Conservation (phyloP, 1,140 invertebrate species). For the Diachasma alloeum region DNA sequence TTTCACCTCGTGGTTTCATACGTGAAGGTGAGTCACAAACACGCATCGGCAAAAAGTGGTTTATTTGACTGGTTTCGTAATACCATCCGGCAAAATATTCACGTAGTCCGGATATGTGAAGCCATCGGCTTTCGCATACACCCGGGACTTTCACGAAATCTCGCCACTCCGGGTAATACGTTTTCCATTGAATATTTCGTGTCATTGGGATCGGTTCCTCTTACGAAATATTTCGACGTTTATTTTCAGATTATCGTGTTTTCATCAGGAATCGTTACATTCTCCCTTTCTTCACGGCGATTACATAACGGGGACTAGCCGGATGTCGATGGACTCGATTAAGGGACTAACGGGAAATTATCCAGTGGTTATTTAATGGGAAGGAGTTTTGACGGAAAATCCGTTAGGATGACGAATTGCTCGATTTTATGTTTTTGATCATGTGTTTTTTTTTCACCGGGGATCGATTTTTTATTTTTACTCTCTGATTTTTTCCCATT, state of each 20-base stretch:
- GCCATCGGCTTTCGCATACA: background rate
- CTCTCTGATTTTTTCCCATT: too few species aligned
- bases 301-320: too few species aligned
- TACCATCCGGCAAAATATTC: background rate
- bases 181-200: background rate
- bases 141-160: background rate
- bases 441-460: too few species aligned
- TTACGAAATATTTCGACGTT: background rate
- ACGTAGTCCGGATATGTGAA: background rate
- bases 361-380: too few species aligned
- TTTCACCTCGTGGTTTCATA: background rate
- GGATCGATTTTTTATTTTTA: too few species aligned
- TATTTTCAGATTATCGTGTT: background rate
- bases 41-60: background rate
- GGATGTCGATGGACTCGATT: too few species aligned
- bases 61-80: background rate
- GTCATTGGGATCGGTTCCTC: background rate
- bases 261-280: background rate
- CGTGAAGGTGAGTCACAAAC: constrained; percentile 10
- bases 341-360: too few species aligned
- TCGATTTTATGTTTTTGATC: too few species aligned
- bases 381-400: too few species aligned
- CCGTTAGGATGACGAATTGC: too few species aligned
- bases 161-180: background rate
- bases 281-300: too few species aligned